A percentile compares a stretch with the other conserved stretches of the same genome.
Evolutionary conservation across 1,140 invertebrate species (phyloP).

Genomic region (Pogonomyrmex barbatus): DNA sequence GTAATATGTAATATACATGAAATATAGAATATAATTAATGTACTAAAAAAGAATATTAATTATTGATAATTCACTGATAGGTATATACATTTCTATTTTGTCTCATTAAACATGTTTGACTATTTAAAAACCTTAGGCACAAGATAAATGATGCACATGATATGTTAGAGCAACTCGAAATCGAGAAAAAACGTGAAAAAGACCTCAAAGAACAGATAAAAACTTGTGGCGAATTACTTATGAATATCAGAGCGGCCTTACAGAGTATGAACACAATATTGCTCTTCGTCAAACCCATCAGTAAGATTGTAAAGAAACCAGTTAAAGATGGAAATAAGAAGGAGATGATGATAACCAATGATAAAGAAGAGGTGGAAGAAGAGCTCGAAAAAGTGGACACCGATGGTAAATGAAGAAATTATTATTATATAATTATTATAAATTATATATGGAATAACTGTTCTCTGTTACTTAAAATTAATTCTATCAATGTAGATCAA

Average conservation of each 20-base stretch:
- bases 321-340: conserved; percentile 21
- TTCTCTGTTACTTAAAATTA: neutral
- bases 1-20: neutral
- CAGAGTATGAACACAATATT: conserved; percentile 81
- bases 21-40: neutral
- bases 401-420: conserved; percentile 70
- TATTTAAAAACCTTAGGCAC: conserved; percentile 81
- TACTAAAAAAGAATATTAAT: neutral
- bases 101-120: neutral
- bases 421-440: conserved; percentile 10
- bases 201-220: conserved; percentile 77
- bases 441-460: neutral
- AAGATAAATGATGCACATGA: conserved; percentile 84
- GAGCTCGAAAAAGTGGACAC: conserved; percentile 72
- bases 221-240: conserved; percentile 77
- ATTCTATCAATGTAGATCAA: no score
- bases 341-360: conserved; percentile 18
- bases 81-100: neutral
- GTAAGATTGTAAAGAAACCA: conserved; percentile 44
- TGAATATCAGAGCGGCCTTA: conserved; percentile 79
- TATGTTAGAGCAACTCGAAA: conserved; percentile 83
- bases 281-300: conserved; percentile 64
- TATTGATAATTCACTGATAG: neutral
- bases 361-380: conserved; percentile 52
- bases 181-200: conserved; percentile 83